phyloP scores from a whole-genome alignment of 1,140 invertebrate species.

The Melitaea cinxia region DNA sequence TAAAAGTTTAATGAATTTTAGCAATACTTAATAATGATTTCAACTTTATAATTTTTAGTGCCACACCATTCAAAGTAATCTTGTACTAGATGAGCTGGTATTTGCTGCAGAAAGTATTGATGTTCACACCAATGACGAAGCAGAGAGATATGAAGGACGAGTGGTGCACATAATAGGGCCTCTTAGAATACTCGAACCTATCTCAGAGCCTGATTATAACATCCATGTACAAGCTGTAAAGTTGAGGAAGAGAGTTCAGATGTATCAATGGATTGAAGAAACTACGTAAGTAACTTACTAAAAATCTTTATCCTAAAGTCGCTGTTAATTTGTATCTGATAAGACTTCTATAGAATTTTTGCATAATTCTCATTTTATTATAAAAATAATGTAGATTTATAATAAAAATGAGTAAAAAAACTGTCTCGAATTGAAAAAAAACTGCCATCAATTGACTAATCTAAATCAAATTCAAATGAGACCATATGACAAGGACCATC shows the following conservation, averaged over 20 bases:
- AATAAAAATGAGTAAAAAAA: too few relatives aligned
- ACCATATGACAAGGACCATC: too few relatives aligned
- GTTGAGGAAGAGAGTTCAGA: constrained; percentile 90
- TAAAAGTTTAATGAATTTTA: too few relatives aligned
- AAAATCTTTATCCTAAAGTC: neutral
- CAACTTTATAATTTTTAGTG: constrained; percentile 47
- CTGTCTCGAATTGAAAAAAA: too few relatives aligned
- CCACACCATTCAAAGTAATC: constrained; percentile 71
- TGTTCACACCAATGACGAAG: constrained; percentile 60
- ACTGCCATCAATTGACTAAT: too few relatives aligned
- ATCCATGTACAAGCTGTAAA: constrained; percentile 89
- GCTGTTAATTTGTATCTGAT: too few relatives aligned
- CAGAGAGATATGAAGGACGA: constrained; percentile 84
- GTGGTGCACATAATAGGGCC: constrained; percentile 90
- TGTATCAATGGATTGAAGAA: constrained; percentile 96
- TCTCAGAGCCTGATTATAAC: constrained; percentile 91
- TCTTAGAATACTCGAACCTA: constrained; percentile 88
- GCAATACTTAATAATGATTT: neutral
- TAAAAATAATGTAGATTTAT: too few relatives aligned
- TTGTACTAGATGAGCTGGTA: constrained; percentile 71
- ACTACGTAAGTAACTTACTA: constrained; percentile 69
- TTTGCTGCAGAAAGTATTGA: constrained; percentile 65
- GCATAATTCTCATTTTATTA: too few relatives aligned
- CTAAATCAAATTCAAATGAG: too few relatives aligned
- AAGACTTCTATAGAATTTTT: too few relatives aligned